Evolutionary conservation across 2,113 vertebrate species (phyloP).

Genomic region (Orthochromis malagaraziensis): DNA sequence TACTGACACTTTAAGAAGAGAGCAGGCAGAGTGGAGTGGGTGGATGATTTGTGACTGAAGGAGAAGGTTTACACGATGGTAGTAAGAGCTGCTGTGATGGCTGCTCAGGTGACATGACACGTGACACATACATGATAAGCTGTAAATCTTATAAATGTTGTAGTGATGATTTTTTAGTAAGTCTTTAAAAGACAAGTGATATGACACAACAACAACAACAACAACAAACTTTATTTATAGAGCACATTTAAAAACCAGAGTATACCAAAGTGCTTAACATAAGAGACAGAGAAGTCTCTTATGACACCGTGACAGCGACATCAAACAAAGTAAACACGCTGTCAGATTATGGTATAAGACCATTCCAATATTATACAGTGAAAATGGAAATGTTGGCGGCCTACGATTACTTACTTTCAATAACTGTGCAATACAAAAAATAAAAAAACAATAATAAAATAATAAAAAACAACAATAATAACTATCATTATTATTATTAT

Average conservation of each 20-base stretch:
- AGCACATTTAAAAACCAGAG: too few species aligned
- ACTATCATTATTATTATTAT: fast-evolving
- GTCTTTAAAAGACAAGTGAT: background rate
- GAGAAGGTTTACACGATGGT: background rate
- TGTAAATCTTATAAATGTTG: background rate
- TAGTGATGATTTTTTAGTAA: background rate
- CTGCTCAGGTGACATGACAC: background rate
- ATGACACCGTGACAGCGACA: background rate
- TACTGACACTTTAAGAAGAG: fast-evolving
- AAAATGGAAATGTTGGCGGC: background rate
- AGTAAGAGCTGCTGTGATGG: background rate
- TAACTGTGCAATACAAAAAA: background rate
- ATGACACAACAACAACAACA: background rate
- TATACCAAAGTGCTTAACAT: too few species aligned
- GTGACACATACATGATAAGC: background rate
- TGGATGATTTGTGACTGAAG: background rate
- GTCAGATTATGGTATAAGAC: fast-evolving
- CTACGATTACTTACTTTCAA: background rate
- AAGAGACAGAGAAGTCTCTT: too few species aligned
- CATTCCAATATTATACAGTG: background rate
- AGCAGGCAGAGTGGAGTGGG: background rate
- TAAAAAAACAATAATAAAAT: background rate
- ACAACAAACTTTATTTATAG: too few species aligned
- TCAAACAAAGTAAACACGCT: background rate
- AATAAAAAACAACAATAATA: background rate